Evolutionary conservation across 2,888 invertebrate genomes (phyloP).

Genomic region (Hypena proboscidalis): DNA sequence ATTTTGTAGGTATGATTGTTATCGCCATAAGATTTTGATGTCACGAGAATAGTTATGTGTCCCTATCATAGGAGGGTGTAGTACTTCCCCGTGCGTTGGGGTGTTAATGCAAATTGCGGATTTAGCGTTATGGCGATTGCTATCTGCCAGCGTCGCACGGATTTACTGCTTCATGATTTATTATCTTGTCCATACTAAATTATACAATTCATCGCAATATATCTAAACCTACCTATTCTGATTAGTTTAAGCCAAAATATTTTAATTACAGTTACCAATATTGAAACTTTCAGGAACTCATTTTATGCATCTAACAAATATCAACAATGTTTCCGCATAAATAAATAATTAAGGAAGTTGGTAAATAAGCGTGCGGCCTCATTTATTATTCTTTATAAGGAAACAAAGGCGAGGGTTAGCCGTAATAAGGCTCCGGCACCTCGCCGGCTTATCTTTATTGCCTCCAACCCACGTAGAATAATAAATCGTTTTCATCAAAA

Average conservation of each 20-base stretch:
- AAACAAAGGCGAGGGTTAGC: slow-evolving; percentile 86
- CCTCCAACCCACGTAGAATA: slow-evolving; percentile 86
- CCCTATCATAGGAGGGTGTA: slow-evolving; percentile 36
- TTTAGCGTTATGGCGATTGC: slow-evolving; percentile 69
- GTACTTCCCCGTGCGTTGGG: slow-evolving; percentile 42
- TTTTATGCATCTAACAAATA: slow-evolving; percentile 71
- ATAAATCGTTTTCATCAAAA: slow-evolving; percentile 86
- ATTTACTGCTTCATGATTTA: slow-evolving; percentile 61
- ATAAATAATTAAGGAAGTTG: slow-evolving; percentile 84
- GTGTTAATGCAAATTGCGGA: slow-evolving; percentile 73
- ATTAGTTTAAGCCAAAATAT: slow-evolving; percentile 6
- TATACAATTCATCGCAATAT: slow-evolving; percentile 22
- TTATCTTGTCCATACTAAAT: slow-evolving; percentile 35
- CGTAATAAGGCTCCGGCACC: slow-evolving; percentile 86
- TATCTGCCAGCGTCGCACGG: slow-evolving; percentile 59
- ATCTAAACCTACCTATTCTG: neutral
- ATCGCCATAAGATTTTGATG: slow-evolving; percentile 27
- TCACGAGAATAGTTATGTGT: slow-evolving; percentile 27
- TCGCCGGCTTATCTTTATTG: slow-evolving; percentile 86
- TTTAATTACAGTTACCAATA: slow-evolving; percentile 20
- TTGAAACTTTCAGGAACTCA: slow-evolving; percentile 43
- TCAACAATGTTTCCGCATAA: slow-evolving; percentile 81
- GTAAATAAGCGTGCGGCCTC: slow-evolving; percentile 84
- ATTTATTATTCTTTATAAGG: slow-evolving; percentile 86
- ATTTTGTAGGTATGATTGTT: slow-evolving; percentile 16